Conservation (phyloP, 2,113 vertebrate genomes). For the Forbesichthys papilliferus region DNA sequence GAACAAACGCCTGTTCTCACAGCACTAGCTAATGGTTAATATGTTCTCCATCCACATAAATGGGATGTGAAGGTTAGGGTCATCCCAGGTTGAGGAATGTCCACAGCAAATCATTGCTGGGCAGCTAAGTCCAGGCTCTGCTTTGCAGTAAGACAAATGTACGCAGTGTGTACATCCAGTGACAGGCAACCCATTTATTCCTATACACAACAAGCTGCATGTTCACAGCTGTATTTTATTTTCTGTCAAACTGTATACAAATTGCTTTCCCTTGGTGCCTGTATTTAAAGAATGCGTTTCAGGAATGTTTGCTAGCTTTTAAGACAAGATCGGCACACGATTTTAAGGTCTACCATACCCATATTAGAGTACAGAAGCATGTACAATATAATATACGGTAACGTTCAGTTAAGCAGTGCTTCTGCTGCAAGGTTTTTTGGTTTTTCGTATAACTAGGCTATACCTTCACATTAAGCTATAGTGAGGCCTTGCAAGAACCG, state of each 20-base stretch:
- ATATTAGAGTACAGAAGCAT: not conserved
- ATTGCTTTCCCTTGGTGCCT: too few relatives aligned
- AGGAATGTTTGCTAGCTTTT: not conserved
- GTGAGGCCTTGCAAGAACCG: too few relatives aligned
- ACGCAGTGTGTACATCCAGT: slow-evolving; percentile 16
- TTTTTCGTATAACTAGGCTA: too few relatives aligned
- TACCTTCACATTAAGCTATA: too few relatives aligned
- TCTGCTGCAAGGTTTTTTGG: not conserved
- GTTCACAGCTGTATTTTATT: too few relatives aligned
- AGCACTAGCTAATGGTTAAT: slow-evolving; percentile 19
- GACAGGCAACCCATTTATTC: slow-evolving; percentile 1
- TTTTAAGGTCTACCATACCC: not conserved
- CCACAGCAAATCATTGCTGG: slow-evolving; percentile 45
- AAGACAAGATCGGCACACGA: not conserved
- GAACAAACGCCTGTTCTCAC: slow-evolving; percentile 37
- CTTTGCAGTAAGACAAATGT: slow-evolving; percentile 32
- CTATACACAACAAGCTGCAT: slow-evolving; percentile 21
- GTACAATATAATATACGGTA: too few relatives aligned
- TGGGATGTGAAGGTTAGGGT: slow-evolving; percentile 44
- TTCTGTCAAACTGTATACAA: too few relatives aligned
- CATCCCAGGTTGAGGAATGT: slow-evolving; percentile 58
- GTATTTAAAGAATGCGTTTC: not conserved
- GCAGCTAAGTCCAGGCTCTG: slow-evolving; percentile 19
- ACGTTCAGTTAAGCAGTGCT: not conserved
- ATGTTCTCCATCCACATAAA: slow-evolving; percentile 43